Percentiles rank a stretch among this genome's conserved stretches.
Evolutionary conservation across 2,797 vertebrate genomes (phyloP).

Genomic region (Neosilurus hyrtlii): DNA sequence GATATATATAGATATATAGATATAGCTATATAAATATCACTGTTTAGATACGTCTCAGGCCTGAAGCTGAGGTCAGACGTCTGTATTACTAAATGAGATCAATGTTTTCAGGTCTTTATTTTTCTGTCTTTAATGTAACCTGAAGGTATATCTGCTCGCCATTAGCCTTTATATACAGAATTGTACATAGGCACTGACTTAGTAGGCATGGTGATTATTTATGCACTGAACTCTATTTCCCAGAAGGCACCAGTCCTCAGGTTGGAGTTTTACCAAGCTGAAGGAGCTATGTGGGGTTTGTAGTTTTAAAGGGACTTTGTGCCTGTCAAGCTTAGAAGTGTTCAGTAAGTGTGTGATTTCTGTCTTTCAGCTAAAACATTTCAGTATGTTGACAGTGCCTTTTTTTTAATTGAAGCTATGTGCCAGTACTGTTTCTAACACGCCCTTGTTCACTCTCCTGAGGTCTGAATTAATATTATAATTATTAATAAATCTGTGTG

Average conservation of each 20-base stretch:
- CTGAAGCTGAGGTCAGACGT: conserved; percentile 14
- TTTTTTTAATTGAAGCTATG: conserved; percentile 45
- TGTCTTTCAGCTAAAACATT: conserved; percentile 54
- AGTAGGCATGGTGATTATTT: conserved; percentile 31
- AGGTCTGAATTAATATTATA: background rate
- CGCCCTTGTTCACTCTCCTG: background rate
- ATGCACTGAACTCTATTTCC: conserved; percentile 45
- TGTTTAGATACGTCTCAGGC: conserved; percentile 41
- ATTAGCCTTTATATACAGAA: conserved; percentile 31
- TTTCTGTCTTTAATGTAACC: conserved; percentile 17
- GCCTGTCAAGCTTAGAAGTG: background rate
- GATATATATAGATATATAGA: background rate
- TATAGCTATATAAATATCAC: background rate
- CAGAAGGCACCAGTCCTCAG: conserved; percentile 31
- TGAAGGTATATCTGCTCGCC: conserved; percentile 21
- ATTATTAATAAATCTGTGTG: background rate
- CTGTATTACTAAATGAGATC: conserved; percentile 45
- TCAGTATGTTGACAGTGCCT: conserved; percentile 67
- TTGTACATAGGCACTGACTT: conserved; percentile 42
- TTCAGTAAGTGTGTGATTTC: conserved; percentile 6
- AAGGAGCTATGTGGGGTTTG: conserved; percentile 18
- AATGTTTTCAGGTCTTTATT: conserved; percentile 29
- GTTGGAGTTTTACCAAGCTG: background rate
- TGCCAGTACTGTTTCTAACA: conserved; percentile 5
- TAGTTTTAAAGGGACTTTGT: conserved; percentile 27